Percentiles rank a stretch among this genome's conserved stretches.
Conservation (phyloP, 2,113 vertebrate genomes). For the Trinectes maculatus region DNA sequence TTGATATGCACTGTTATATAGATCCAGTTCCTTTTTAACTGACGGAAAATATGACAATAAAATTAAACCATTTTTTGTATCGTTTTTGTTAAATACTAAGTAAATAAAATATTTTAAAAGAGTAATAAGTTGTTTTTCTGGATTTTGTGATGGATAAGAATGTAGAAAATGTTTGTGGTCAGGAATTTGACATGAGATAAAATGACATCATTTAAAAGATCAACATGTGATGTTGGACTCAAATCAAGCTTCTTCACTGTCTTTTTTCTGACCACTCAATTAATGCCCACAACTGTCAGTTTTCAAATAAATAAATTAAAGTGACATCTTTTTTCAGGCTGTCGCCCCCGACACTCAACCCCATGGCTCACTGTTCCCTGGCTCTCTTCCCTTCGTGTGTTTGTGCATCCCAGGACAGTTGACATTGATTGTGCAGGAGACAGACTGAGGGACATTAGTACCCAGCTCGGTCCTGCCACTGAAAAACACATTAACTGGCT, state of each 20-base stretch:
- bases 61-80: not conserved
- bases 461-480: slow-evolving; percentile 76
- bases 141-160: not conserved
- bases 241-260: not conserved
- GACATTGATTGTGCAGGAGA: slow-evolving; percentile 79
- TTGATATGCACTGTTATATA: not conserved
- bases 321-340: slow-evolving; percentile 36
- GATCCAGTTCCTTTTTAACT: not conserved
- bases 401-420: slow-evolving; percentile 77
- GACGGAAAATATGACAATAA: slow-evolving; percentile 27
- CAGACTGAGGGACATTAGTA: slow-evolving; percentile 81
- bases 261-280: slow-evolving; percentile 1
- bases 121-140: not conserved
- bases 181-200: not conserved
- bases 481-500: slow-evolving; percentile 82
- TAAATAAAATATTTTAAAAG: not conserved
- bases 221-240: slow-evolving; percentile 9
- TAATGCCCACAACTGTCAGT: not conserved
- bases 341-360: slow-evolving; percentile 24
- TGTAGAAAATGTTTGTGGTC: not conserved
- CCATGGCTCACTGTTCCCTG: slow-evolving; percentile 56
- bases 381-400: slow-evolving; percentile 58
- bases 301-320: slow-evolving; percentile 43
- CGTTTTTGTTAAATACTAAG: slow-evolving; percentile 8
- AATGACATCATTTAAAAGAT: too few relatives aligned